Percentiles rank a stretch among this genome's conserved stretches.
These are phyloP conservation scores for Lipotes vexillifer DNA, from an alignment of 2,113 vertebrate genomes.

Conservation along the genomic window DNA sequence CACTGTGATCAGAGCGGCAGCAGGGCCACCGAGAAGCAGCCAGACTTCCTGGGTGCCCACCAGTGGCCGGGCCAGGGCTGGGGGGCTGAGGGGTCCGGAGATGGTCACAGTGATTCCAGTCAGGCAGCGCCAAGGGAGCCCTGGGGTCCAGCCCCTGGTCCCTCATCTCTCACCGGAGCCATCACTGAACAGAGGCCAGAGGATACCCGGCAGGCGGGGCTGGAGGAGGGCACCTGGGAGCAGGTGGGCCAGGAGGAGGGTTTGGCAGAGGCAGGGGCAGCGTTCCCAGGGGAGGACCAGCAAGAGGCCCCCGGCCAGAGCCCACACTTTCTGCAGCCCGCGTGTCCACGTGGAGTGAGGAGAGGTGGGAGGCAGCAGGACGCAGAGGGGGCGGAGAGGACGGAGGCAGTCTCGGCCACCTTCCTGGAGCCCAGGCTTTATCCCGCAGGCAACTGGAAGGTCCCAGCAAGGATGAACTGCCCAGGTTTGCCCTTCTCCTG, in stretches of 20 bases:
- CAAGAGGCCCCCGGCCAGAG: fast-evolving
- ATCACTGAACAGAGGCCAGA: fast-evolving
- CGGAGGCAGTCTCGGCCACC: background rate
- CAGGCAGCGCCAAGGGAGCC: fast-evolving
- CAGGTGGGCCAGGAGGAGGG: fast-evolving
- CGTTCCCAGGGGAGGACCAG: fast-evolving
- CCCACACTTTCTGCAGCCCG: fast-evolving
- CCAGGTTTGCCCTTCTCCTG: fast-evolving
- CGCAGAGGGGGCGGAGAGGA: too few species aligned
- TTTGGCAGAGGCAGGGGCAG: background rate
- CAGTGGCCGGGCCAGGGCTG: background rate
- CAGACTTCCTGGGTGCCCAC: background rate
- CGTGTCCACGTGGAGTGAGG: fast-evolving
- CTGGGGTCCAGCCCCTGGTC: background rate
- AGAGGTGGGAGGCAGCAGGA: fast-evolving
- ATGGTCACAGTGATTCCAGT: fast-evolving
- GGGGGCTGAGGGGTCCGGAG: background rate
- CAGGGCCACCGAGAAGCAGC: too few species aligned
- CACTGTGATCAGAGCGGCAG: background rate
- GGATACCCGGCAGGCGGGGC: fast-evolving
- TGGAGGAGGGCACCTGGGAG: too few species aligned
- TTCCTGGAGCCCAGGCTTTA: background rate
- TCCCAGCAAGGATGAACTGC: background rate
- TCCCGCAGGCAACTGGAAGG: background rate
- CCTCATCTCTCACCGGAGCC: fast-evolving